These are phyloP conservation scores for Euura saliciscinereae DNA, from an alignment of 1,140 invertebrate genomes.

Conservation along the genomic window DNA sequence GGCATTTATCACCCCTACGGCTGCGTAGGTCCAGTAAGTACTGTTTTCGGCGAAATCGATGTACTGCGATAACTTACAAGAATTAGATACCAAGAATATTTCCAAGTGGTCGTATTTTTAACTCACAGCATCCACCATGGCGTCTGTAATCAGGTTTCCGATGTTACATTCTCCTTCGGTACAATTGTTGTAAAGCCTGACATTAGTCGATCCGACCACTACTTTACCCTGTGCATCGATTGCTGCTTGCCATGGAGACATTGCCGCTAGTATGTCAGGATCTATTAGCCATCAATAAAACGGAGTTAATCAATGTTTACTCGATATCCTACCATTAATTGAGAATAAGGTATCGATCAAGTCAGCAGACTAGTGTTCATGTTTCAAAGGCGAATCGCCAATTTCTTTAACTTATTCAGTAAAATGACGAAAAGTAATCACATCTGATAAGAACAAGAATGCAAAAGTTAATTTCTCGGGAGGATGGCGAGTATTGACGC, in stretches of 20 bases:
- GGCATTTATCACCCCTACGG: conserved; percentile 72
- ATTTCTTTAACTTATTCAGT: no score
- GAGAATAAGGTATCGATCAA: no score
- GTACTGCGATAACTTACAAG: conserved; percentile 37
- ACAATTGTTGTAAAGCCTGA: conserved; percentile 65
- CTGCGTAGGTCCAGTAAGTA: conserved; percentile 68
- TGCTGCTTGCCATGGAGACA: conserved; percentile 65
- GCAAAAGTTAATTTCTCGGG: no score
- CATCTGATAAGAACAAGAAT: no score
- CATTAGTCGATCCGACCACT: conserved; percentile 63
- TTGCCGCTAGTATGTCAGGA: conserved; percentile 56
- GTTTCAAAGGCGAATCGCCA: no score
- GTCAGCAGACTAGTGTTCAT: no score
- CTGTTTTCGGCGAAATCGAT: conserved; percentile 42
- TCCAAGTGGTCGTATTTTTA: background rate
- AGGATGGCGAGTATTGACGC: no score
- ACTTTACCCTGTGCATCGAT: conserved; percentile 65
- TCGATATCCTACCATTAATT: no score
- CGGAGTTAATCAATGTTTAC: no score
- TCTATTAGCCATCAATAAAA: conserved; percentile 44
- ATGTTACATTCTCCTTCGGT: conserved; percentile 74
- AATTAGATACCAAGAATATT: background rate
- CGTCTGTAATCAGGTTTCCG: conserved; percentile 78
- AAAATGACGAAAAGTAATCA: no score
- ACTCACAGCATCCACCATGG: conserved; percentile 67